These are phyloP conservation scores for Mimachlamys varia DNA, from an alignment of 2,888 invertebrate species.

Conservation along the genomic window DNA sequence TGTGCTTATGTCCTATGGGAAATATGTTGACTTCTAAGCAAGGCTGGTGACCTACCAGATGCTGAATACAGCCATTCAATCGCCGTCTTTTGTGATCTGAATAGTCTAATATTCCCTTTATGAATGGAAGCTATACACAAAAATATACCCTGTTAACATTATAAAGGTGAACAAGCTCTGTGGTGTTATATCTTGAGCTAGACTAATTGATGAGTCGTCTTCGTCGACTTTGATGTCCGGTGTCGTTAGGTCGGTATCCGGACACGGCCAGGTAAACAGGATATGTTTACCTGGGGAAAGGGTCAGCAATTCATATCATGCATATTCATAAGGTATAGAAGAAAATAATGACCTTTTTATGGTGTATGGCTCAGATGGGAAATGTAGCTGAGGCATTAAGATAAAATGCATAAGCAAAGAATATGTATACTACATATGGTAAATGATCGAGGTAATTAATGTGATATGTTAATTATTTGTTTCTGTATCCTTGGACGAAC, in stretches of 20 bases:
- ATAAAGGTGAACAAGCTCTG: background rate
- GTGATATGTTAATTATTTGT: background rate
- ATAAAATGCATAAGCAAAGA: background rate
- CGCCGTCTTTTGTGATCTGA: background rate
- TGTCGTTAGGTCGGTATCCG: background rate
- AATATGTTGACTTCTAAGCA: background rate
- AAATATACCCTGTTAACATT: background rate
- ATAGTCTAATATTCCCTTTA: background rate
- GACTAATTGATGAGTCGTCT: background rate
- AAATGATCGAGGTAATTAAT: background rate
- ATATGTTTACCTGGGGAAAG: background rate
- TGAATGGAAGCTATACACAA: background rate
- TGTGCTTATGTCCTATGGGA: background rate
- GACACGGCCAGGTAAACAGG: background rate
- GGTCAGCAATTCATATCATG: background rate
- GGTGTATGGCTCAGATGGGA: background rate
- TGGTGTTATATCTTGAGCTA: background rate
- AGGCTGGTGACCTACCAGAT: background rate
- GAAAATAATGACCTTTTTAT: background rate
- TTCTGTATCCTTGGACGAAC: too few relatives aligned
- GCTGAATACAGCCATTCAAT: background rate
- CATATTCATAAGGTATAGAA: background rate
- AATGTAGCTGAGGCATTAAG: background rate
- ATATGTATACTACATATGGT: background rate
- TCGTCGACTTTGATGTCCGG: background rate